Percentiles rank a stretch among this genome's conserved stretches.
Evolutionary conservation across 2,797 vertebrate genomes (phyloP).

Genomic region (Rhinogobio ventralis): DNA sequence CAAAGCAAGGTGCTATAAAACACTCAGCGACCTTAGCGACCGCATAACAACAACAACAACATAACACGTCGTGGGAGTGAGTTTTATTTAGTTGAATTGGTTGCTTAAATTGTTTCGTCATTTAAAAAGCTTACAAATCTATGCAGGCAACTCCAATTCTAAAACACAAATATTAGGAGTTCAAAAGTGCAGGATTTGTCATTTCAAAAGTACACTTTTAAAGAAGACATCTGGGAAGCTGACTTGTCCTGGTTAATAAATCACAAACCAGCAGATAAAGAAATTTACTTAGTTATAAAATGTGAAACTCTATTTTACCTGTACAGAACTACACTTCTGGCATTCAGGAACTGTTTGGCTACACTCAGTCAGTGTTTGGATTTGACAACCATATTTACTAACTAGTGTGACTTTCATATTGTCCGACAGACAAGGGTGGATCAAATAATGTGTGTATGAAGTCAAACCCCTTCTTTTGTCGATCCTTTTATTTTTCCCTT

Average conservation of each 20-base stretch:
- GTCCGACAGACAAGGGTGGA: neutral
- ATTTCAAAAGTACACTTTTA: neutral
- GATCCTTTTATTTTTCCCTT: too few relatives aligned
- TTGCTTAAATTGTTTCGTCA: neutral
- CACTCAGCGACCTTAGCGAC: constrained; percentile 3
- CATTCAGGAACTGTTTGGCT: constrained; percentile 11
- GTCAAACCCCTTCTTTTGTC: neutral
- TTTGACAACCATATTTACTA: constrained; percentile 3
- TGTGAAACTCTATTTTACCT: constrained; percentile 27
- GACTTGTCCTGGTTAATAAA: constrained; percentile 60
- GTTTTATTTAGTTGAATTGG: neutral
- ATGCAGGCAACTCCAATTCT: neutral
- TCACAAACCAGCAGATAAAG: constrained; percentile 53
- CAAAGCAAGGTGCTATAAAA: constrained; percentile 14
- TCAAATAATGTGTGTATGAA: neutral
- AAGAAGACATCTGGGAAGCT: constrained; percentile 47
- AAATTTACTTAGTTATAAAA: constrained; percentile 44
- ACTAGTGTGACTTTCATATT: neutral
- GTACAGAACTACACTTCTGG: constrained; percentile 7
- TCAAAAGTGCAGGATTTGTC: constrained; percentile 36
- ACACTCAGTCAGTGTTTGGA: constrained; percentile 11
- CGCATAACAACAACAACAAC: neutral
- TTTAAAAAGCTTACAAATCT: constrained; percentile 2
- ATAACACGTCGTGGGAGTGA: neutral
- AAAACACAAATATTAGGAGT: constrained; percentile 36